phyloP scores from a whole-genome alignment of 2,797 vertebrate genomes.

The Microctenopoma steveboyesi region DNA sequence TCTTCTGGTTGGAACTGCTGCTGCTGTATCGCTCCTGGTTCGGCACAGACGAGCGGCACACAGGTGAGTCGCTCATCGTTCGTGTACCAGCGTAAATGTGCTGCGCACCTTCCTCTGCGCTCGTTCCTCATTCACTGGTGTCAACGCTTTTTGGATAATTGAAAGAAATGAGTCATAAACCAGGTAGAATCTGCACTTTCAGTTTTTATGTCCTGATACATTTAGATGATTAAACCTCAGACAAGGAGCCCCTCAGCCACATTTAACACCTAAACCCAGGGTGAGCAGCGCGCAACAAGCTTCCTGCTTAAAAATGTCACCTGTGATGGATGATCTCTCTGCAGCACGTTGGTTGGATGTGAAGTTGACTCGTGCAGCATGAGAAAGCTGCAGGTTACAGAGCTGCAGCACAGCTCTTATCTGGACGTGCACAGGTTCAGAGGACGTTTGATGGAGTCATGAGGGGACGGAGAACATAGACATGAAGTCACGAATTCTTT shows the following conservation, averaged over 20 bases:
- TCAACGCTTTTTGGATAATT: not conserved
- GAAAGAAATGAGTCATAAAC: not conserved
- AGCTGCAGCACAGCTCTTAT: no score
- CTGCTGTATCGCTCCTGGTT: constrained; percentile 95
- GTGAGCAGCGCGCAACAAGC: no score
- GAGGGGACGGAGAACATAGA: no score
- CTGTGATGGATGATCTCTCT: no score
- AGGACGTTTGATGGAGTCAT: no score
- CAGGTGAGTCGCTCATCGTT: constrained; percentile 78
- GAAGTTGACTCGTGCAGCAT: no score
- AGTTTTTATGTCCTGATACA: constrained; percentile 2
- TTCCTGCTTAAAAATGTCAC: no score
- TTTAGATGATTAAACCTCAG: constrained; percentile 41
- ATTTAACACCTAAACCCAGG: not conserved
- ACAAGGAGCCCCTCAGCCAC: not conserved
- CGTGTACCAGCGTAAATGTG: no score
- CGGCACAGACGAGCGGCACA: constrained; percentile 91
- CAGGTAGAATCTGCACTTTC: not conserved
- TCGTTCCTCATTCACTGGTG: not conserved
- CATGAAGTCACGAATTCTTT: no score
- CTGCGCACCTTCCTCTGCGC: not conserved
- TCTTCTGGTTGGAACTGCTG: constrained; percentile 95
- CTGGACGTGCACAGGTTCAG: no score
- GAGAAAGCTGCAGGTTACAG: no score
- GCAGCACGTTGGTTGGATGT: no score